Conservation (phyloP, 2,113 vertebrate genomes). For the Varanus salvator region DNA sequence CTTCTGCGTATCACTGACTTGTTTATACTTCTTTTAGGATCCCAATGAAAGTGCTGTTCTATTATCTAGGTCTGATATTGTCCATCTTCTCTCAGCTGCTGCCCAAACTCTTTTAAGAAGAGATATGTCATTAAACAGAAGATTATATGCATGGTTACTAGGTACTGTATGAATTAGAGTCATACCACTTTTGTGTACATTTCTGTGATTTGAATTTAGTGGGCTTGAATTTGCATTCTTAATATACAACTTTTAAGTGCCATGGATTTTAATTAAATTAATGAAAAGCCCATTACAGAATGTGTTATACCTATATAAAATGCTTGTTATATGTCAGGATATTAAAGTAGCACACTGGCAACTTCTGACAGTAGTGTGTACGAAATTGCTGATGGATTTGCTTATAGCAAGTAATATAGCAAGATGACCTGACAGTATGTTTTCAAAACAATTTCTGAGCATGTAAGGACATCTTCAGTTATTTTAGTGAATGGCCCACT, state of each 20-base stretch:
- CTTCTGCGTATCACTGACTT: not conserved
- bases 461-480: not conserved
- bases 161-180: constrained; percentile 73
- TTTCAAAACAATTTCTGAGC: not conserved
- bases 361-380: not conserved
- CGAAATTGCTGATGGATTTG: not conserved
- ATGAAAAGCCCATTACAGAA: not conserved
- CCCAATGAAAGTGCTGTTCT: constrained; percentile 75
- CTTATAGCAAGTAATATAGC: not conserved
- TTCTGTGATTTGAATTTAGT: not conserved
- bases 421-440: not conserved
- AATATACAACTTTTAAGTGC: not conserved
- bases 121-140: constrained; percentile 97
- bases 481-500: not conserved
- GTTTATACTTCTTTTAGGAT: constrained; percentile 71
- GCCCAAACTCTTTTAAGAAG: constrained; percentile 90
- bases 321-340: not conserved
- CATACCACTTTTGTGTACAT: not conserved
- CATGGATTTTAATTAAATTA: not conserved
- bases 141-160: constrained; percentile 94
- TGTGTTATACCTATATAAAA: not conserved
- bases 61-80: constrained; percentile 79
- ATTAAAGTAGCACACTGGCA: not conserved
- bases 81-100: constrained; percentile 86
- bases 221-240: not conserved